Evolutionary conservation across 2,113 vertebrate genomes (phyloP).

Genomic region (Labrus mixtus): DNA sequence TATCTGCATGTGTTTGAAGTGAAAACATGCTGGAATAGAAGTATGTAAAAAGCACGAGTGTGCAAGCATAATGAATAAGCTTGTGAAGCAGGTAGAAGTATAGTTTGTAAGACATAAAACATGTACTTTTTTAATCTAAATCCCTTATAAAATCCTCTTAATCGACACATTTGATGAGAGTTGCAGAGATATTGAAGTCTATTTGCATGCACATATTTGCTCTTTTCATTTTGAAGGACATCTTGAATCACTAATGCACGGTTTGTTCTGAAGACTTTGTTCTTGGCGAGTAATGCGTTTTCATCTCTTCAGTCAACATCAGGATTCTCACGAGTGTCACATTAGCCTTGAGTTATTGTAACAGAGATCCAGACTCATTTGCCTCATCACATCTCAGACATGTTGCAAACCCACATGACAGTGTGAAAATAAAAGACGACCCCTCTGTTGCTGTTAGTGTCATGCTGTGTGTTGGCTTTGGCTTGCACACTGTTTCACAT

Average conservation of each 20-base stretch:
- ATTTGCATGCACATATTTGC: neutral
- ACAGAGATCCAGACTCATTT: neutral
- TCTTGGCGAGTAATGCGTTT: neutral
- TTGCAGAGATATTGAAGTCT: neutral
- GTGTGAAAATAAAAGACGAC: constrained; percentile 45
- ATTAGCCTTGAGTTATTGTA: neutral
- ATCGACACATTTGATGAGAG: neutral
- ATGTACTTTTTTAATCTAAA: neutral
- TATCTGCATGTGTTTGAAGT: too few relatives aligned
- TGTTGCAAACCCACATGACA: constrained; percentile 19
- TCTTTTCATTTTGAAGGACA: neutral
- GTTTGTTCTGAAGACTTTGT: constrained; percentile 4
- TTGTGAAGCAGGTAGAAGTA: neutral
- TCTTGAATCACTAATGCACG: neutral
- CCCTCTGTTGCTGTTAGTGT: constrained; percentile 38
- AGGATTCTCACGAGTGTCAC: neutral
- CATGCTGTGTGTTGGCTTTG: constrained; percentile 48
- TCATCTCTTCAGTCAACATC: neutral
- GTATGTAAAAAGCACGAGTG: too few relatives aligned
- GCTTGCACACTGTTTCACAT: constrained; percentile 45
- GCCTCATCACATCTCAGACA: constrained; percentile 13
- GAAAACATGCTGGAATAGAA: too few relatives aligned
- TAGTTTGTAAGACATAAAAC: neutral
- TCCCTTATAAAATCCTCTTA: neutral
- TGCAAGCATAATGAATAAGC: too few relatives aligned